A percentile compares a stretch with the other conserved stretches of the same genome.
Evolutionary conservation across 2,888 invertebrate genomes (phyloP).

Genomic region (Orchesella flavescens): DNA sequence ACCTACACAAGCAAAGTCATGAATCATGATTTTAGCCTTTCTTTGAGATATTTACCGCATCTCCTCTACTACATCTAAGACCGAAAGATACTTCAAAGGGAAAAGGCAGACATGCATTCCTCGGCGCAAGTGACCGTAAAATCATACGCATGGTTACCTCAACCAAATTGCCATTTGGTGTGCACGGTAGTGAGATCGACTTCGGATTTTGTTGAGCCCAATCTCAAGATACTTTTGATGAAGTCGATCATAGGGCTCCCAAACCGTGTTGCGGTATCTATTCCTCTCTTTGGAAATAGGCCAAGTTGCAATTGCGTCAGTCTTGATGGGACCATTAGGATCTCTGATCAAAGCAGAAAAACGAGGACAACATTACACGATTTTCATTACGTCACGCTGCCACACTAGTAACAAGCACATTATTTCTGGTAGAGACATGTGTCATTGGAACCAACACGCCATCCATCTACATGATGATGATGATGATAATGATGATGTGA

Average conservation of each 20-base stretch:
- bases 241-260: conserved; percentile 94
- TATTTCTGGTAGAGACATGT: conserved; percentile 46
- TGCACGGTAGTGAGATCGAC: conserved; percentile 85
- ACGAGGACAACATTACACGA: conserved; percentile 6
- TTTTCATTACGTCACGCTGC: conserved; percentile 42
- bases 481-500: conserved; percentile 21
- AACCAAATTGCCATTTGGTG: conserved; percentile 94
- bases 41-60: conserved; percentile 52
- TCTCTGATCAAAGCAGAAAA: conserved; percentile 78
- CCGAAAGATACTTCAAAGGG: background rate
- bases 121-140: conserved; percentile 51
- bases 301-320: conserved; percentile 81
- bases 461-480: conserved; percentile 29
- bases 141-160: conserved; percentile 73
- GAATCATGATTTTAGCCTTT: conserved; percentile 61
- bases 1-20: conserved; percentile 60
- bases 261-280: conserved; percentile 86
- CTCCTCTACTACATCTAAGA: conserved; percentile 23
- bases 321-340: conserved; percentile 82
- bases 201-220: conserved; percentile 71
- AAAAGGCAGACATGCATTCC: conserved; percentile 41
- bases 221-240: conserved; percentile 96
- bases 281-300: conserved; percentile 88
- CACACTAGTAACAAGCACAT: conserved; percentile 25
- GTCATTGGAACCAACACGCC: conserved; percentile 41